phyloP scores from a whole-genome alignment of 2,888 invertebrate genomes.

The Vannuccia rotundouncinata region DNA sequence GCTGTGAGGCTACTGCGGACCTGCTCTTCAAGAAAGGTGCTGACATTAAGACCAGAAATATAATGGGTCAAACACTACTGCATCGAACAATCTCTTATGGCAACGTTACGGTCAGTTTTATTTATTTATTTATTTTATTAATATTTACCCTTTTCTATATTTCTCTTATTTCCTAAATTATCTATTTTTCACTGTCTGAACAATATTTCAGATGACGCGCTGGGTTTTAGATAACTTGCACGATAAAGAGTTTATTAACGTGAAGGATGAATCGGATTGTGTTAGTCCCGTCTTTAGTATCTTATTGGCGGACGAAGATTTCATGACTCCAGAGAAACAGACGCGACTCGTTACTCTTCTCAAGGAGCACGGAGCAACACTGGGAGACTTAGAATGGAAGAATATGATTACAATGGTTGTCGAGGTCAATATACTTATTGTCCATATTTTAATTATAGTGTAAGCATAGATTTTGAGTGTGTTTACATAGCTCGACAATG shows the following conservation, averaged over 20 bases:
- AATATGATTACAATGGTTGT: background rate
- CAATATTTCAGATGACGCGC: background rate
- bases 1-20: background rate
- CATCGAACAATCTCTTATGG: background rate
- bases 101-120: background rate
- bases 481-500: too few species aligned
- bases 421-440: too few species aligned
- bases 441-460: too few species aligned
- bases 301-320: background rate
- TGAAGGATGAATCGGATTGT: background rate
- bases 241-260: background rate
- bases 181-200: too few species aligned
- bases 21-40: background rate
- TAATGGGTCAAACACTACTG: background rate
- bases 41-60: background rate
- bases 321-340: background rate
- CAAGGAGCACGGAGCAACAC: background rate
- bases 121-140: background rate
- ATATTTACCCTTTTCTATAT: too few species aligned
- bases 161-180: too few species aligned
- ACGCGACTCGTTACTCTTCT: background rate
- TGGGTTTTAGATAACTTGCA: background rate
- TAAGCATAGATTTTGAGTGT: too few species aligned
- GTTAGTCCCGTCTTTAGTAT: background rate
- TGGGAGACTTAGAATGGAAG: background rate